Conservation (phyloP, 2,888 invertebrate genomes). For the Erebia aethiops region DNA sequence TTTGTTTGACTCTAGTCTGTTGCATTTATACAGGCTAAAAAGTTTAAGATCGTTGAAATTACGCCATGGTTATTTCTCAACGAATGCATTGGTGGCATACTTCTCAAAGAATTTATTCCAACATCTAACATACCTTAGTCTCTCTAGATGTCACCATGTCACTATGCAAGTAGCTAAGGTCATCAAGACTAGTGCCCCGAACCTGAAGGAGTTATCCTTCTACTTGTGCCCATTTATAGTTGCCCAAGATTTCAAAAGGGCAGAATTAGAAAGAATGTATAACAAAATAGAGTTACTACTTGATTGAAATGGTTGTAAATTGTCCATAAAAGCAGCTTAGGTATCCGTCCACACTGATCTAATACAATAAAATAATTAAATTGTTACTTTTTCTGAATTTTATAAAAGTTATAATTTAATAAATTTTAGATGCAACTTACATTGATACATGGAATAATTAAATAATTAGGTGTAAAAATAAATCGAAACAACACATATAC, state of each 20-base stretch:
- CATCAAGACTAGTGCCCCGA: slow-evolving; percentile 76
- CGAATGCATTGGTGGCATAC: slow-evolving; percentile 74
- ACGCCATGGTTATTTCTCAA: slow-evolving; percentile 80
- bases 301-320: slow-evolving; percentile 61
- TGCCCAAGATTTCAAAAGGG: slow-evolving; percentile 71
- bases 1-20: slow-evolving; percentile 77
- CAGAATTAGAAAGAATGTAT: slow-evolving; percentile 77
- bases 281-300: slow-evolving; percentile 72
- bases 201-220: slow-evolving; percentile 76
- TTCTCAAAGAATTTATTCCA: slow-evolving; percentile 77
- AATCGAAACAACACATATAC: neutral
- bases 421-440: slow-evolving; percentile 7
- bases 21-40: slow-evolving; percentile 72
- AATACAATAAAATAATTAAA: slow-evolving; percentile 29
- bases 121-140: slow-evolving; percentile 72
- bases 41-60: slow-evolving; percentile 76
- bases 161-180: slow-evolving; percentile 77
- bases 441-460: neutral
- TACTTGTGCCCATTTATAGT: slow-evolving; percentile 79
- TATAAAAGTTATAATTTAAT: slow-evolving; percentile 11
- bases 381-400: slow-evolving; percentile 11
- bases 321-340: slow-evolving; percentile 49
- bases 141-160: slow-evolving; percentile 77
- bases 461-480: neutral
- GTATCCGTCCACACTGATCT: slow-evolving; percentile 56